Evolutionary conservation across 2,113 vertebrate genomes (phyloP).

Genomic region (Psittacara wagleri): DNA sequence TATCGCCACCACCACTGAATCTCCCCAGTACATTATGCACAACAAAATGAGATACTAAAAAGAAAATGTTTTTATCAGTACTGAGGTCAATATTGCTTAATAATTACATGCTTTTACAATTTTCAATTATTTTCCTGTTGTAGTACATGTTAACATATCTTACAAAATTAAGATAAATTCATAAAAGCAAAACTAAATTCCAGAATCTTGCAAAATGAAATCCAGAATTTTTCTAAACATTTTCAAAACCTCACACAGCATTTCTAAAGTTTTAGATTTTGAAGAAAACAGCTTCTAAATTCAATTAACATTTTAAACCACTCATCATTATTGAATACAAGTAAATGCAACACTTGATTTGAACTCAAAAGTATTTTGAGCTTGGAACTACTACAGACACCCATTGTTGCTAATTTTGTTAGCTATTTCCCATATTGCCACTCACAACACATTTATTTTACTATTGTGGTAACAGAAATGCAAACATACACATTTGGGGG

Average conservation of each 20-base stretch:
- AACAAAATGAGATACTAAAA: background rate
- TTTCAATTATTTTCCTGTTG: background rate
- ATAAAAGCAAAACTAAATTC: background rate
- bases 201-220: background rate
- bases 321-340: background rate
- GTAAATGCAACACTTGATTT: background rate
- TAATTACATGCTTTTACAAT: background rate
- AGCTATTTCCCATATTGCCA: background rate
- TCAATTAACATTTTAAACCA: background rate
- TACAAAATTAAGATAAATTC: background rate
- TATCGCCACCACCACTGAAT: background rate
- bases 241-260: background rate
- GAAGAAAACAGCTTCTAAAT: background rate
- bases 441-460: background rate
- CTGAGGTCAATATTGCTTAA: background rate
- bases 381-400: background rate
- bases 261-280: background rate
- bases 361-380: background rate
- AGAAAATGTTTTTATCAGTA: background rate
- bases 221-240: background rate
- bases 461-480: background rate
- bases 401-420: background rate
- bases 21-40: accelerated
- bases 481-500: background rate
- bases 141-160: background rate